Conservation (phyloP, 2,888 invertebrate species). For the Tenthredo scrophulariae region DNA sequence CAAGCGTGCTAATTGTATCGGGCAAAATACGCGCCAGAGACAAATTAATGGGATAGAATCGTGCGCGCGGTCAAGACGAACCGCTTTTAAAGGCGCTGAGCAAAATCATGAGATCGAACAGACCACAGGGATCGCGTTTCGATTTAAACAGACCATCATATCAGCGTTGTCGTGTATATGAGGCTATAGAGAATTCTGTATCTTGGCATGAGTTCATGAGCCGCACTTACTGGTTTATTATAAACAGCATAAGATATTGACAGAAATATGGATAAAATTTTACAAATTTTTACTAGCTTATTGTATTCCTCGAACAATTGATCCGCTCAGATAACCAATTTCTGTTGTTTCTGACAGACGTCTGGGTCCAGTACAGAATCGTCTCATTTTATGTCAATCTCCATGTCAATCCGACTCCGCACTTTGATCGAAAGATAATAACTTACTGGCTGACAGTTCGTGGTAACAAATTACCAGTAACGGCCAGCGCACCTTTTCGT, state of each 20-base stretch:
- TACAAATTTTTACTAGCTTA: background rate
- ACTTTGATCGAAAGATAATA: constrained; percentile 39
- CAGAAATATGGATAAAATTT: background rate
- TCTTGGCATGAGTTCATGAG: background rate
- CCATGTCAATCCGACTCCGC: constrained; percentile 23
- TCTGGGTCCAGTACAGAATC: constrained; percentile 7
- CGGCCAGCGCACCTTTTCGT: constrained; percentile 18
- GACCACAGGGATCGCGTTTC: constrained; percentile 44
- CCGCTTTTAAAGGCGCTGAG: constrained; percentile 19
- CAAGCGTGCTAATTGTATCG: constrained; percentile 49
- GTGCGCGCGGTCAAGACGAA: constrained; percentile 28
- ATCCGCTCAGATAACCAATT: background rate
- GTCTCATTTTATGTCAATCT: constrained; percentile 15
- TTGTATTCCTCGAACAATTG: background rate
- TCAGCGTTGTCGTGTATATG: background rate
- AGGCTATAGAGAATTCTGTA: background rate
- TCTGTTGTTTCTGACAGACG: constrained; percentile 1
- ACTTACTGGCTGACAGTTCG: constrained; percentile 21
- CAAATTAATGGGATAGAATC: constrained; percentile 49
- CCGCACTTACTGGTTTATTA: background rate
- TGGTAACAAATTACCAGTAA: constrained; percentile 15
- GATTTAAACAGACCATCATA: constrained; percentile 32
- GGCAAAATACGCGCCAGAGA: constrained; percentile 33
- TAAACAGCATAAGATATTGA: background rate
- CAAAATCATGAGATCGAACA: background rate